phyloP scores from a whole-genome alignment of 2,888 invertebrate genomes.

The Drosophila nigricruria region DNA sequence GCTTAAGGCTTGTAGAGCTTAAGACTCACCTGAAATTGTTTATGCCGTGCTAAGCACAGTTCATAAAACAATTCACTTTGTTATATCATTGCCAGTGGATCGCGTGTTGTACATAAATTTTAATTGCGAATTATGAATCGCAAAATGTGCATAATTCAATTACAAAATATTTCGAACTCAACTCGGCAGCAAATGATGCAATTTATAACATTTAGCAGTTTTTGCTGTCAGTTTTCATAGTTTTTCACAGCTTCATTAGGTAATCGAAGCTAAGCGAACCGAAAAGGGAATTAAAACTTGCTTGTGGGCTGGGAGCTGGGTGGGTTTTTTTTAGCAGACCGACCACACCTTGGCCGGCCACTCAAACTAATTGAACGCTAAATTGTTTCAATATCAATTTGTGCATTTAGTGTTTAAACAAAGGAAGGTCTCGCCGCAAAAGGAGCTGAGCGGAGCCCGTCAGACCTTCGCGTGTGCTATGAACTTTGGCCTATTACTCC shows the following conservation, averaged over 20 bases:
- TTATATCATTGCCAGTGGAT: conserved; percentile 67
- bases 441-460: not conserved
- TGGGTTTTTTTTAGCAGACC: conserved; percentile 1
- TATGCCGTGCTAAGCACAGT: conserved; percentile 71
- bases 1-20: conserved; percentile 15
- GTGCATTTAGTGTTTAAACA: conserved; percentile 67
- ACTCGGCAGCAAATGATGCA: conserved; percentile 41
- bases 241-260: conserved; percentile 28
- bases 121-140: conserved; percentile 50
- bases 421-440: conserved; percentile 22
- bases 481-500: conserved; percentile 62
- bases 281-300: conserved; percentile 31
- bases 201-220: conserved; percentile 41
- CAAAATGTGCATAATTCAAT: conserved; percentile 65
- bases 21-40: conserved; percentile 51
- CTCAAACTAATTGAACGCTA: conserved; percentile 76
- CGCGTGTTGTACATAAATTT: conserved; percentile 59
- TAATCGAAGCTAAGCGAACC: not conserved
- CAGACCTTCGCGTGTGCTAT: conserved; percentile 41
- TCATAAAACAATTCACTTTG: conserved; percentile 72
- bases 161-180: conserved; percentile 61
- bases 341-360: conserved; percentile 60
- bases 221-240: conserved; percentile 28
- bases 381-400: conserved; percentile 71
- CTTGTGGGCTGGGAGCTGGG: conserved; percentile 3